A percentile compares a stretch with the other conserved stretches of the same genome.
Evolutionary conservation across 2,888 invertebrate genomes (phyloP).

Genomic region (Cosmia pyralina): DNA sequence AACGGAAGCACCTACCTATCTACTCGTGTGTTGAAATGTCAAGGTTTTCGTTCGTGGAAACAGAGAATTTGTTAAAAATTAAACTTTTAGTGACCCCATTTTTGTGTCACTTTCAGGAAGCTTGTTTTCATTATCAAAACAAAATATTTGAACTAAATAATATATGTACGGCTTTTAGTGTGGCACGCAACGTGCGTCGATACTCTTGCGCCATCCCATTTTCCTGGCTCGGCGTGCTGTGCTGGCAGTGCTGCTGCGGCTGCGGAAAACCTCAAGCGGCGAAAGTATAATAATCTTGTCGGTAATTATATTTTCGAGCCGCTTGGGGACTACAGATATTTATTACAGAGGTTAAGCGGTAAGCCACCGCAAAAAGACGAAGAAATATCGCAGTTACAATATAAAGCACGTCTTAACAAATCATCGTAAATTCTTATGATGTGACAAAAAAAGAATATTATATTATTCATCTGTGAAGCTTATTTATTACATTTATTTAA

Average conservation of each 20-base stretch:
- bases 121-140: neutral
- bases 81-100: neutral
- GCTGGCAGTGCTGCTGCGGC: too few species aligned
- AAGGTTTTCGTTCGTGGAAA: neutral
- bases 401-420: constrained; percentile 26
- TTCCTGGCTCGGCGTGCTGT: too few species aligned
- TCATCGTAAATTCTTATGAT: constrained; percentile 34
- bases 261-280: too few species aligned
- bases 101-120: constrained; percentile 9
- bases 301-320: too few species aligned
- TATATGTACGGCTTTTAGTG: too few species aligned
- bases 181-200: too few species aligned
- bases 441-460: constrained; percentile 38
- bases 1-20: neutral
- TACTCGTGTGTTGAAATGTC: neutral
- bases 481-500: constrained; percentile 40
- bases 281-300: too few species aligned
- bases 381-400: constrained; percentile 31
- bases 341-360: constrained; percentile 1
- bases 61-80: neutral
- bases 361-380: constrained; percentile 15
- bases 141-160: neutral
- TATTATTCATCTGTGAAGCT: constrained; percentile 33
- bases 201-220: too few species aligned
- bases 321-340: constrained; percentile 8